These are phyloP conservation scores for Falco biarmicus DNA, from an alignment of 2,797 vertebrate genomes.

Conservation along the genomic window DNA sequence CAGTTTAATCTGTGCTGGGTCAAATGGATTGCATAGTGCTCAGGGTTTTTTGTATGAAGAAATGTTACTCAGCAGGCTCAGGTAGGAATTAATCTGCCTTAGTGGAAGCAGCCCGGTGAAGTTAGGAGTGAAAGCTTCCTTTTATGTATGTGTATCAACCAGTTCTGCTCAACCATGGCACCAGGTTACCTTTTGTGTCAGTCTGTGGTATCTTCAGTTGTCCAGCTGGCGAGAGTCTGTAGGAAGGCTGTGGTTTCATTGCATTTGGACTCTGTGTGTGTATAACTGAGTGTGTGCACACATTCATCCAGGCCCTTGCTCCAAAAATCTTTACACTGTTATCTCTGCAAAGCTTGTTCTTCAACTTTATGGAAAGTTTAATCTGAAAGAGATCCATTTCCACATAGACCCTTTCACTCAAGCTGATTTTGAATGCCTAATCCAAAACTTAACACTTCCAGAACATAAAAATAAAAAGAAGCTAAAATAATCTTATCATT, in stretches of 20 bases:
- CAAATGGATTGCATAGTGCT: background rate
- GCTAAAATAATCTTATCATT: background rate
- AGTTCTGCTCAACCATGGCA: background rate
- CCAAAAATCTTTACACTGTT: background rate
- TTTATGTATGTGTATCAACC: background rate
- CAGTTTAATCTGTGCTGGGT: background rate
- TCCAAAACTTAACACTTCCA: background rate
- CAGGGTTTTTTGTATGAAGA: background rate
- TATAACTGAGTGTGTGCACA: background rate
- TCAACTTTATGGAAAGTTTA: background rate
- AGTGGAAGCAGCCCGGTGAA: background rate
- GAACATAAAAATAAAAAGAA: background rate
- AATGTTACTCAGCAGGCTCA: background rate
- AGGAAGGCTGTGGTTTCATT: background rate
- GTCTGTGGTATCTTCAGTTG: background rate
- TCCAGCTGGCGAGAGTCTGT: background rate
- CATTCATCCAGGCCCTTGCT: background rate
- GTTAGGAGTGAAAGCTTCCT: background rate
- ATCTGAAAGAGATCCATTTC: background rate
- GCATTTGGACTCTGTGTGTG: background rate
- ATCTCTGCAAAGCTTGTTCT: background rate
- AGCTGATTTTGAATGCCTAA: background rate
- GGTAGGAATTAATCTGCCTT: background rate
- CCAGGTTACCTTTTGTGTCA: background rate
- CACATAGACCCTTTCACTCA: accelerated